Evolutionary conservation across 2,888 invertebrate species (phyloP), one percentile per base, ranked within the genome.

Genomic region (Melanotus villosus): DNA sequence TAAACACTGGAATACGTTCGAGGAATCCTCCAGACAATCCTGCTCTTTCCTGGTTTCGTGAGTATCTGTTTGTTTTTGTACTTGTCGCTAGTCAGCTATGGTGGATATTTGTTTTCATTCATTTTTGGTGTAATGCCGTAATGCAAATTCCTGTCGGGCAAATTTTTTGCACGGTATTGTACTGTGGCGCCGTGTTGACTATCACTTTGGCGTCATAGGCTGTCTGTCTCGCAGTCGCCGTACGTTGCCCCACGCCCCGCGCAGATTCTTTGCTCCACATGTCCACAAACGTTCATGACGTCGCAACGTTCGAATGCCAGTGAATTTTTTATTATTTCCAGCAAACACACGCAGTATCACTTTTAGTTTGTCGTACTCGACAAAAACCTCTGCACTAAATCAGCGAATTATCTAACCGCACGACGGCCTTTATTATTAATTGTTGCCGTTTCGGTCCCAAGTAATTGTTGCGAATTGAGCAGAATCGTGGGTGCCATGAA

Each of bases 151-250:
- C 52, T 70, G 38, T 58, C 54, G 73, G 70, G 73, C 73, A 60
- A 60, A 57, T 69, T 80, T 82, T 84, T 80, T 82, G 81, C 83
- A 81, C 80, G 82, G 81, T 82, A 83, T 82, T 84, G 83, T 83
- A 82, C 82, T 77, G 80, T 83, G 85, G 84, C 85, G 85, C 84
- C 84, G 83, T 77, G 80, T 74, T 80, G 84, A 85, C 84, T 85
- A 84, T 84, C 82, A 80, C 83, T 81, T 82, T 85, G 85, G 84
- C 85, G 84, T 85, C 85, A 85, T 83, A 84, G 81, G 82, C 78
- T 80, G 81, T 81, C 84, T 83, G 83, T 82, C 83, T 84, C 81
- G 81, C 79, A 79, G 80, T 77, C 76, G 77, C 76, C 79, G 79
- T 77, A 76, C 81, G 77, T 77, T 77, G 76, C 80, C 78, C 80